phyloP scores from a whole-genome alignment of 2,113 vertebrate genomes.

The Neodontobutis hainanensis region DNA sequence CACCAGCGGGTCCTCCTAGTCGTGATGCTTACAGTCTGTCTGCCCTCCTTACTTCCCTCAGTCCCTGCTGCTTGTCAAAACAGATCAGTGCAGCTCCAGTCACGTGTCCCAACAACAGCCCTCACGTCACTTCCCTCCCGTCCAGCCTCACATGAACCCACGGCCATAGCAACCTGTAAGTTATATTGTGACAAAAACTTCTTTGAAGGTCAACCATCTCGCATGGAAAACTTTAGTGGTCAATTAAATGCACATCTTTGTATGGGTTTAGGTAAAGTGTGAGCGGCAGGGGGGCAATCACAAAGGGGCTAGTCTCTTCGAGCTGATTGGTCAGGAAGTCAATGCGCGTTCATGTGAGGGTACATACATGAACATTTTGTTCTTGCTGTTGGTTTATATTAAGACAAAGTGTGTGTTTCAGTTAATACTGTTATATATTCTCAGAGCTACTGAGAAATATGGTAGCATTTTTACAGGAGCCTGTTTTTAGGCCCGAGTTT shows the following conservation, averaged over 20 bases:
- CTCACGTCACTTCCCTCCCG: conserved; percentile 68
- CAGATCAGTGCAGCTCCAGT: conserved; percentile 72
- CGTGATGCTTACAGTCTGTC: conserved; percentile 71
- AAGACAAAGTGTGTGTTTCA: conserved; percentile 13
- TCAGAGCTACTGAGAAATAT: neutral
- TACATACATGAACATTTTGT: conserved; percentile 70
- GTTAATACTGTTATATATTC: neutral
- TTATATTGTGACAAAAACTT: conserved; percentile 36
- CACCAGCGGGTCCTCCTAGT: conserved; percentile 42
- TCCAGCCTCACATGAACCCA: conserved; percentile 62
- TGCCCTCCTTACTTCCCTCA: conserved; percentile 57
- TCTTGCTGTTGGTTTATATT: conserved; percentile 15
- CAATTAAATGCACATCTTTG: too few species aligned
- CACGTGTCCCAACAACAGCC: conserved; percentile 79
- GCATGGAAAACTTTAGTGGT: neutral
- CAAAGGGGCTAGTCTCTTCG: neutral
- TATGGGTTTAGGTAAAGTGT: neutral
- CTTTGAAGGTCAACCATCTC: neutral
- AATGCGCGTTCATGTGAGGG: conserved; percentile 54
- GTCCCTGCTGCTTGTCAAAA: conserved; percentile 82
- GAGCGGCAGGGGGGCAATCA: neutral
- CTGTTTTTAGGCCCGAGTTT: too few species aligned
- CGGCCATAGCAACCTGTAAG: conserved; percentile 75
- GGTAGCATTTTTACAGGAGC: too few species aligned
- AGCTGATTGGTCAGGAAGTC: conserved; percentile 61